These are phyloP conservation scores for Leptopilina syphax DNA, from an alignment of 2,888 invertebrate species.

Conservation along the genomic window DNA sequence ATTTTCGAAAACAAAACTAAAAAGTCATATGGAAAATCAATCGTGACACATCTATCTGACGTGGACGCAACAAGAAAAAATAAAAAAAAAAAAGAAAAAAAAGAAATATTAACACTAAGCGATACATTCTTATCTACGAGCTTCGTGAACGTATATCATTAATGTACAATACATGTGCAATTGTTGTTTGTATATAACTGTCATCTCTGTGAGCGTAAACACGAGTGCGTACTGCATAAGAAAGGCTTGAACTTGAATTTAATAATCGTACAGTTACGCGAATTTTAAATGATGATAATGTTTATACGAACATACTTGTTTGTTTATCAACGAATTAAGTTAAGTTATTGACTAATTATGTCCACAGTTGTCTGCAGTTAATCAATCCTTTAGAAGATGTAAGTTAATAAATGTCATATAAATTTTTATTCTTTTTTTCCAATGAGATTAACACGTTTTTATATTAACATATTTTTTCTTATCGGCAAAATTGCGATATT, in stretches of 20 bases:
- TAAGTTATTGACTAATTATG: constrained; percentile 28
- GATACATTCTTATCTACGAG: constrained; percentile 11
- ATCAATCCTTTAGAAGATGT: not conserved
- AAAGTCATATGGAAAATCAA: no score
- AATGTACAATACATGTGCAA: not conserved
- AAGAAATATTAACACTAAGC: constrained; percentile 10
- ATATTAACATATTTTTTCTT: not conserved
- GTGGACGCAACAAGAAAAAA: not conserved
- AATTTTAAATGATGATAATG: constrained; percentile 7
- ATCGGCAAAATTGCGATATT: not conserved
- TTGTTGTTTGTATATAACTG: not conserved
- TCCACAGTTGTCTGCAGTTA: not conserved
- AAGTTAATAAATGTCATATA: constrained; percentile 18
- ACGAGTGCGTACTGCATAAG: constrained; percentile 22
- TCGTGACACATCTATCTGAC: no score
- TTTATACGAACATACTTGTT: not conserved
- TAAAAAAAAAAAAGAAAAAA: not conserved
- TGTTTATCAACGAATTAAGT: constrained; percentile 6
- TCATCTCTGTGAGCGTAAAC: not conserved
- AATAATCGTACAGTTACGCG: constrained; percentile 27
- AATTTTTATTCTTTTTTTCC: not conserved
- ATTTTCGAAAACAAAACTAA: no score
- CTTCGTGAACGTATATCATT: not conserved
- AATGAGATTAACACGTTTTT: not conserved
- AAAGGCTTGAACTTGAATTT: constrained; percentile 37